Base-by-base conservation (phyloP, 2,888 invertebrate genomes). In the Tetragnatha montana region DNA sequence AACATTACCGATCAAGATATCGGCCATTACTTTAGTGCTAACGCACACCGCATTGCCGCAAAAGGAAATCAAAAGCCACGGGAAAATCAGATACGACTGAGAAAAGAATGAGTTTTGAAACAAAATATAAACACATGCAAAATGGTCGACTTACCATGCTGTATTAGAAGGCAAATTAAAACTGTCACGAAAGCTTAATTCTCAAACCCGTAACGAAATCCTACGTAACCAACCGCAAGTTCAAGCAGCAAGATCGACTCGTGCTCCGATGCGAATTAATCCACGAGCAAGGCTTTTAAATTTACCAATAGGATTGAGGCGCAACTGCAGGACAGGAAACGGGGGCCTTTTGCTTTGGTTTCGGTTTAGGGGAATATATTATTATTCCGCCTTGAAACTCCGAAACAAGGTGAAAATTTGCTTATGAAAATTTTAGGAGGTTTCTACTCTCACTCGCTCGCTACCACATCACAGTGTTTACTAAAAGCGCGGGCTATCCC, bases 401-500 rank as follows among this genome's bases (percentile, higher is more conserved):
- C 47, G 10, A 17, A 51, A 8, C 17, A 50, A 71, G 71, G 60
- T 80, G 8, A 60, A 87, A 68, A 78, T 90, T 73, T 47, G 51
- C 82, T 84, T 71, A 81, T 49, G 81, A 47, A 88, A 83, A 49
- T 87, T 35, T 71, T 70, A 50, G 50, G 60, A 81, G 73, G 76
- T 76, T 71, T 51, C 81, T 71, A 78, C 35, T 76, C 75, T 49
- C 49, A 71, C 19, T 70, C 71, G 69, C 70, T 68, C 75, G 51
- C 71, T 50, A 51, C 49, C 83, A 76, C 74, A 73, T 82, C 74
- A 71, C 90, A 76, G 81, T 90, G 90, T 90, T 90, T 90, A 90
- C 90, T 84, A 87, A 87, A 88, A 90, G 90, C 90, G 90, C 90
- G 87, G 87, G 87, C 80, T 84, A 85, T 89, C 85, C 87, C 71